phyloP scores from a whole-genome alignment of 2,113 vertebrate genomes.

The Pygoscelis adeliae region DNA sequence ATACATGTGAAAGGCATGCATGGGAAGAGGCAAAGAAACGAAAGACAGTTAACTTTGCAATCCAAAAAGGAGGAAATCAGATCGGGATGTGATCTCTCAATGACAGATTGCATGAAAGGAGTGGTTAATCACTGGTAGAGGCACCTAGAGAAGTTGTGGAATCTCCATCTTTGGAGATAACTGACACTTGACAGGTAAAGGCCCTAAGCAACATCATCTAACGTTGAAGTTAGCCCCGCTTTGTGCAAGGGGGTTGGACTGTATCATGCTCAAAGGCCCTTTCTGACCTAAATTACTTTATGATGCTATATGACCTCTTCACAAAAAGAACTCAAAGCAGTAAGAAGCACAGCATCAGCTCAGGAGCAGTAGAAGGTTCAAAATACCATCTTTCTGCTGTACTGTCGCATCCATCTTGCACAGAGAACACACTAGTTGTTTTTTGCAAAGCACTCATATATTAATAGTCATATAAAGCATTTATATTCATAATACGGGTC shows the following conservation, averaged over 20 bases:
- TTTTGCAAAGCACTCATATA: neutral
- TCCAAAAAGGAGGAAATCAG: neutral
- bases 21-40: neutral
- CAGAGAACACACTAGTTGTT: neutral
- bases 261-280: neutral
- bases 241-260: neutral
- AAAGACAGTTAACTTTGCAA: neutral
- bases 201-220: neutral
- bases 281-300: neutral
- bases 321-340: neutral
- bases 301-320: neutral
- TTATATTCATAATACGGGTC: neutral
- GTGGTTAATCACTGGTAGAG: no score
- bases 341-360: neutral
- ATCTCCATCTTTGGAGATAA: neutral
- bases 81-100: neutral
- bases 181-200: neutral
- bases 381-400: neutral
- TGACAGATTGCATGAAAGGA: neutral
- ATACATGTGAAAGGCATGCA: neutral
- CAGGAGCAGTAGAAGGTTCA: neutral
- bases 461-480: neutral
- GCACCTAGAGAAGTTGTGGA: neutral
- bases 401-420: neutral
- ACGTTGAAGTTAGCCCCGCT: neutral